These are phyloP conservation scores for Laspeyria flexula DNA, from an alignment of 2,888 invertebrate genomes.

Conservation along the genomic window DNA sequence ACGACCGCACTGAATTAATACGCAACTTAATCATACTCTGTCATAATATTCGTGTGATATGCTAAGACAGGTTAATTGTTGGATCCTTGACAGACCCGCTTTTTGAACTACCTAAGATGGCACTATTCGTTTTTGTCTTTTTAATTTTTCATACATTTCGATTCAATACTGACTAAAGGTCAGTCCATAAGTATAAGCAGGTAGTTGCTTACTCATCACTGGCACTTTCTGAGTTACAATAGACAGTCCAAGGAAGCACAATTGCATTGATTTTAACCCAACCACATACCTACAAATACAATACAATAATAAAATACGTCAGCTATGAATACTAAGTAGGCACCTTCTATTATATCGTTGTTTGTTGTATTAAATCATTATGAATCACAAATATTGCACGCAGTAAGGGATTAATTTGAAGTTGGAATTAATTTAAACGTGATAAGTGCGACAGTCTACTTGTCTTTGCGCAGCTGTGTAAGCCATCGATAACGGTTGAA, in stretches of 20 bases:
- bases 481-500: conserved; percentile 70
- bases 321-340: conserved; percentile 36
- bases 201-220: neutral
- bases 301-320: conserved; percentile 25
- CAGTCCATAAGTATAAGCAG: too few species aligned
- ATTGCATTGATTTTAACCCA: conserved; percentile 14
- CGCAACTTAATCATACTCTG: conserved; percentile 46
- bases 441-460: conserved; percentile 47
- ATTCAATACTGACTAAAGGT: too few species aligned
- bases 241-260: conserved; percentile 1
- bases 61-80: neutral
- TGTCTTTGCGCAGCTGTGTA: conserved; percentile 66
- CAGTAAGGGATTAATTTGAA: conserved; percentile 36
- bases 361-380: conserved; percentile 25
- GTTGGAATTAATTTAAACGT: conserved; percentile 66
- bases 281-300: conserved; percentile 33
- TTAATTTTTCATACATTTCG: neutral
- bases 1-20: conserved; percentile 47
- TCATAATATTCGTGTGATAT: conserved; percentile 18
- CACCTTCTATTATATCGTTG: conserved; percentile 18
- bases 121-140: neutral
- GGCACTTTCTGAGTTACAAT: conserved; percentile 1
- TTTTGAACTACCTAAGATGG: neutral
- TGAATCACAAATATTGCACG: conserved; percentile 53
- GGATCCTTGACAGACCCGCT: conserved; percentile 25